phyloP scores from a whole-genome alignment of 1,140 invertebrate species.

The Scaptomyza montana region DNA sequence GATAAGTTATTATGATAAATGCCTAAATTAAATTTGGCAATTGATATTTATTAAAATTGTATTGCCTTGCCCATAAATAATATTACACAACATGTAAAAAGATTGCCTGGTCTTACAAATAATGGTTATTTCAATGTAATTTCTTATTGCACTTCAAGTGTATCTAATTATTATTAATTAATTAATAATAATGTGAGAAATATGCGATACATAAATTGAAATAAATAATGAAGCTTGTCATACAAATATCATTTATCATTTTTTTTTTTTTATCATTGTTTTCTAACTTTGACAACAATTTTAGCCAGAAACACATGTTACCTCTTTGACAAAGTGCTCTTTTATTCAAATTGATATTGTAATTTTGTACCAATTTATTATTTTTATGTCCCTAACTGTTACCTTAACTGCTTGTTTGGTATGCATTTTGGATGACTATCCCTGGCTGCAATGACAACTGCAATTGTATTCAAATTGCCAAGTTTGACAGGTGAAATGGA shows the following conservation, averaged over 20 bases:
- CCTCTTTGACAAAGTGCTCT: constrained; percentile 5
- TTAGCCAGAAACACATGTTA: constrained; percentile 12
- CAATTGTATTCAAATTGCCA: constrained; percentile 55
- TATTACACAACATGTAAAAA: too few relatives aligned
- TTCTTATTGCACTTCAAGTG: too few relatives aligned
- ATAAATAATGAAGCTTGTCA: background rate
- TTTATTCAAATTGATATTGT: constrained; percentile 13
- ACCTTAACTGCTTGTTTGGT: constrained; percentile 34
- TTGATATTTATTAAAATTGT: too few relatives aligned
- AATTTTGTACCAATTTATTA: background rate
- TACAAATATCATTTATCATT: background rate
- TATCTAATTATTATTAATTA: too few relatives aligned
- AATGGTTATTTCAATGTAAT: too few relatives aligned
- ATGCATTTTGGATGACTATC: constrained; percentile 46
- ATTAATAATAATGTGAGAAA: too few relatives aligned
- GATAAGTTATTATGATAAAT: background rate
- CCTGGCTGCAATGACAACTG: constrained; percentile 35
- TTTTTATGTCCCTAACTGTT: constrained; percentile 28
- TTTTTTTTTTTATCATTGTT: background rate
- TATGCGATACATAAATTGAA: too few relatives aligned
- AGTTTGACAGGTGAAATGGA: constrained; percentile 43
- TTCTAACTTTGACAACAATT: constrained; percentile 1
- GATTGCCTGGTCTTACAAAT: too few relatives aligned
- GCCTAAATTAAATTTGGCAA: too few relatives aligned
- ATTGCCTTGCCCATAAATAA: too few relatives aligned